phyloP scores from a whole-genome alignment of 2,888 invertebrate species.

The Tetanocera ferruginea region DNA sequence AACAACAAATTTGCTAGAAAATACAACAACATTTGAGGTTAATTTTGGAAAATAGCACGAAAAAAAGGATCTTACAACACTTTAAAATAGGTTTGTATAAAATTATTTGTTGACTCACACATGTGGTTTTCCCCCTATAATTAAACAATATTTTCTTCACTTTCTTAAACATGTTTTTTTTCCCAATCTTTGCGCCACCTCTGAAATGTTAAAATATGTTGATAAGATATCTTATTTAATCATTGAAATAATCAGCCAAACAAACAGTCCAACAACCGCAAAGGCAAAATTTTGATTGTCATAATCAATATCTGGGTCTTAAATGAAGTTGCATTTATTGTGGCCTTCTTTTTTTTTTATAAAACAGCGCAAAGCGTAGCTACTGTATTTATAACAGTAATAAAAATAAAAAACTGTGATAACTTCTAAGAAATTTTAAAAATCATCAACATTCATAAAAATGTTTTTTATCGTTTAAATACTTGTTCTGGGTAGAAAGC shows the following conservation, averaged over 20 bases:
- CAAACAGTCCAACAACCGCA: no score
- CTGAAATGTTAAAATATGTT: no score
- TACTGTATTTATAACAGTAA: conserved; percentile 6
- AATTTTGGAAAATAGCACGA: conserved; percentile 1
- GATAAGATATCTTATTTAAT: no score
- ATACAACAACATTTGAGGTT: not conserved
- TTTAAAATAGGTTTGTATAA: not conserved
- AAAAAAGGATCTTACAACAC: not conserved
- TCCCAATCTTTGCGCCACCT: not conserved
- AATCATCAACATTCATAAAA: not conserved
- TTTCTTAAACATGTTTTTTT: not conserved
- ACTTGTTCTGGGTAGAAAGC: no score
- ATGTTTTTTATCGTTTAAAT: no score
- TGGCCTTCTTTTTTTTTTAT: no score
- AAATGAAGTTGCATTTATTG: no score
- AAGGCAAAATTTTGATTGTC: no score
- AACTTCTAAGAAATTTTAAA: not conserved
- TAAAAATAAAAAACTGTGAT: not conserved
- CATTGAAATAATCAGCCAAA: no score
- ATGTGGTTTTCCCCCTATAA: not conserved
- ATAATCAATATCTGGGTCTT: no score
- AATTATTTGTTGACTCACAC: not conserved
- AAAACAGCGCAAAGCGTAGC: not conserved
- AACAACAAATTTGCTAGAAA: conserved; percentile 48
- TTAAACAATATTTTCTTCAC: not conserved